Base-by-base conservation (phyloP, 1,140 invertebrate species). In the Nasonia longicornis region DNA sequence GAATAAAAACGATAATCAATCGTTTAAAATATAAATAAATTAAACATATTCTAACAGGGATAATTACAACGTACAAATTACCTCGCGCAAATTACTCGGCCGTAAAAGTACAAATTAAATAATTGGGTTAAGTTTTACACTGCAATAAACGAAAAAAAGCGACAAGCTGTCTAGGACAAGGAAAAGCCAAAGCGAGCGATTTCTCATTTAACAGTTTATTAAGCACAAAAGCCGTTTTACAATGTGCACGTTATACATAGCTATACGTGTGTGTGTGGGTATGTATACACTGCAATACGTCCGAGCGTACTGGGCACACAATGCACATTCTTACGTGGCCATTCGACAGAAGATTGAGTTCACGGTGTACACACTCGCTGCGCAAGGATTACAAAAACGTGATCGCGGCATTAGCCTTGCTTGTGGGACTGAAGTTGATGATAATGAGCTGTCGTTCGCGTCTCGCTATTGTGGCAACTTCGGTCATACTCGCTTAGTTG, bases 341-440 rank as follows among this genome's bases (percentile, higher is more conserved):
- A 38, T 74, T 64, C 31, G 22, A 74, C 22, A 45, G n/a, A 48
- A 77, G 14, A 77, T 82, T 73, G 75, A 82, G 67, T 26, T 77
- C 75, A 77, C n/a, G 38, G 71, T 31, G 52, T n/a, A 7, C 16
- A 48, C 4, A 16, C 52, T 58, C 52, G 22, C 70, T 64, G 35
- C 35, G 20, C 80, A 76, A 78, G 80, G 52, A 77, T 78, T 73
- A 82, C n/a, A 66, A 82, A 73, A 77, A 82, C 75, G 67, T 74
- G 76, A 78, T 78, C 63, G 52, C 42, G 2, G 38, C 42, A 78
- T 82, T 79, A 82, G 58, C 72, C 76, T 82, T 74, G 69, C 31
- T 58, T 58, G 48, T 31, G 63, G 67, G 71, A 69, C 67, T 71
- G 77, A 79, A n/a, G 22, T 35, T 79, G 20, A 35, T 73, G 42